These are phyloP conservation scores for Melinopterus prodromus DNA, from an alignment of 2,888 invertebrate genomes.

Conservation along the genomic window DNA sequence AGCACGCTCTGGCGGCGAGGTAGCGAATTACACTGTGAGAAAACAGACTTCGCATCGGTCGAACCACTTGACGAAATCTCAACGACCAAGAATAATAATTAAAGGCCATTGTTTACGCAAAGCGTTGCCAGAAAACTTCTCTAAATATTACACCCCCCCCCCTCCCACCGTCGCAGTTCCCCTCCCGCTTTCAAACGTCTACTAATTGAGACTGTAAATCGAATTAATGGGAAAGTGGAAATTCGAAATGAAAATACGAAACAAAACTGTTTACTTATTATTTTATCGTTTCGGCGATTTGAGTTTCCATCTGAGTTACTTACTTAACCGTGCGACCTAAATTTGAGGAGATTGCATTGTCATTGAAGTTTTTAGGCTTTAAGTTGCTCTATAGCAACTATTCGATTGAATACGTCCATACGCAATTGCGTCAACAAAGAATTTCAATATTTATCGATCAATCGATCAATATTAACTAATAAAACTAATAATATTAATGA, in stretches of 20 bases:
- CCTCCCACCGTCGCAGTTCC: too few species aligned
- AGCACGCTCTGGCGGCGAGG: neutral
- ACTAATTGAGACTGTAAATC: neutral
- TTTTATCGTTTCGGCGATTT: neutral
- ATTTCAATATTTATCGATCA: too few species aligned
- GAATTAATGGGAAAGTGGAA: neutral
- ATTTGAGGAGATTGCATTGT: neutral
- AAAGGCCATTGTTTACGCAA: neutral
- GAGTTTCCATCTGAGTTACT: neutral
- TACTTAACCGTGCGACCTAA: too few species aligned
- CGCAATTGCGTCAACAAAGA: too few species aligned
- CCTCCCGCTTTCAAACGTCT: neutral
- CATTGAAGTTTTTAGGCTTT: neutral
- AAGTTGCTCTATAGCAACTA: neutral
- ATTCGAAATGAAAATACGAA: neutral
- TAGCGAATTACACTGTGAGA: neutral
- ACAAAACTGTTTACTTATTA: conserved; percentile 4
- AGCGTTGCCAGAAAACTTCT: neutral
- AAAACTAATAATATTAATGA: conserved; percentile 8
- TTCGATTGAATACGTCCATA: too few species aligned
- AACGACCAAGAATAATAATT: neutral
- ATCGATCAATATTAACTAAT: too few species aligned
- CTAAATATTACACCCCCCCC: too few species aligned
- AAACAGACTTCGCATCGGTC: neutral
- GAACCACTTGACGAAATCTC: neutral